A percentile compares a stretch with the other conserved stretches of the same genome.
These are phyloP conservation scores for Xestia sexstrigata DNA, from an alignment of 2,888 invertebrate species.

Conservation along the genomic window DNA sequence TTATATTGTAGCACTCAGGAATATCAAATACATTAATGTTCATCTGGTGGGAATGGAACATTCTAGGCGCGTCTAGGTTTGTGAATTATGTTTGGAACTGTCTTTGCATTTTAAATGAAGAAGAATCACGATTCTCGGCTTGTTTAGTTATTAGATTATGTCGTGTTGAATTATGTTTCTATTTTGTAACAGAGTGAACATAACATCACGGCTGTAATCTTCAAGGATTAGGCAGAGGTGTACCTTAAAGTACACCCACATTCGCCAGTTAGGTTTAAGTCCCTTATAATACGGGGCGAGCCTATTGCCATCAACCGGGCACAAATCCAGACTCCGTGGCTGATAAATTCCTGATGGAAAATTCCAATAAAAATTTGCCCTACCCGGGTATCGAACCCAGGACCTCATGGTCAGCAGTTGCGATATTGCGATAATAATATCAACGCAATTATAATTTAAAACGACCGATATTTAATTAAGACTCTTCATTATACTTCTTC, in stretches of 20 bases:
- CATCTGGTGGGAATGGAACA: slow-evolving; percentile 32
- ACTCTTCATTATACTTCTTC: not conserved
- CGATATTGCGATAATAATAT: too few relatives aligned
- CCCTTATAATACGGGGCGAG: too few relatives aligned
- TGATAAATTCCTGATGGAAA: not conserved
- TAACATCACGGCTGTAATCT: not conserved
- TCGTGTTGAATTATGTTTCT: slow-evolving; percentile 9
- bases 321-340: not conserved
- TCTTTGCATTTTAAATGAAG: slow-evolving; percentile 41
- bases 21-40: slow-evolving; percentile 59
- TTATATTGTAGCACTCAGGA: slow-evolving; percentile 56
- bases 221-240: not conserved
- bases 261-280: not conserved
- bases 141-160: slow-evolving; percentile 29
- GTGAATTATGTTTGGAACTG: slow-evolving; percentile 32
- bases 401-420: too few relatives aligned
- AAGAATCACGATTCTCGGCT: slow-evolving; percentile 38
- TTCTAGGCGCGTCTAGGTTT: slow-evolving; percentile 37
- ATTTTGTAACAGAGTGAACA: not conserved
- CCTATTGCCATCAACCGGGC: not conserved
- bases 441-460: not conserved
- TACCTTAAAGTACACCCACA: not conserved
- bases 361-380: not conserved
- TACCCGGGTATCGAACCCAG: not conserved
- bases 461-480: not conserved